phyloP scores from a whole-genome alignment of 2,113 vertebrate genomes.

The Chaetodon auriga region DNA sequence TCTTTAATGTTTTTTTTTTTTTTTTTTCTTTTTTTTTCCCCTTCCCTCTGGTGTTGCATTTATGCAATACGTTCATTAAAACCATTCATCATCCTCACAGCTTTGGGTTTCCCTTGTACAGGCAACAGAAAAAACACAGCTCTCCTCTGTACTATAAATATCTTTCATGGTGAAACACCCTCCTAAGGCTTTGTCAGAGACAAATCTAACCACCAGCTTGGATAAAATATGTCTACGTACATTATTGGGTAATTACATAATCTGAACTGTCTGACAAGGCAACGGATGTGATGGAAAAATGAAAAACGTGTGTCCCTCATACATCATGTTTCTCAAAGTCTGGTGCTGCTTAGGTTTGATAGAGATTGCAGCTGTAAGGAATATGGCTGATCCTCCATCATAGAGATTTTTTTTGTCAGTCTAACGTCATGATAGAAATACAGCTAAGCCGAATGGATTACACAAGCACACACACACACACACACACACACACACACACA shows the following conservation, averaged over 20 bases:
- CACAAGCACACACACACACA: background rate
- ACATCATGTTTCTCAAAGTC: conserved; percentile 33
- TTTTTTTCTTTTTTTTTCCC: conserved; percentile 35
- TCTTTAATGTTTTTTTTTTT: conserved; percentile 52
- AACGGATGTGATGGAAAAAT: conserved; percentile 52
- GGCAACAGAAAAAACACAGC: conserved; percentile 15
- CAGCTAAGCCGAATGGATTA: conserved; percentile 21
- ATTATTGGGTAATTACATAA: conserved; percentile 65
- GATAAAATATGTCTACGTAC: conserved; percentile 55
- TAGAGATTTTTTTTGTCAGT: conserved; percentile 29
- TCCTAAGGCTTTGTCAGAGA: conserved; percentile 57
- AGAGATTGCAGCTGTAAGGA: conserved; percentile 44
- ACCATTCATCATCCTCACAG: conserved; percentile 70
- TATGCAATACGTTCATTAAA: conserved; percentile 73
- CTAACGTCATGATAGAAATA: conserved; percentile 30
- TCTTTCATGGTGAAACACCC: conserved; percentile 61
- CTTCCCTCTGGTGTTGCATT: conserved; percentile 58
- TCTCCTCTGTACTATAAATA: conserved; percentile 68
- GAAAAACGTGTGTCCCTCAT: conserved; percentile 33
- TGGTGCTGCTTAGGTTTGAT: conserved; percentile 27
- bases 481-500: background rate
- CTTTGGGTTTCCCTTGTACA: conserved; percentile 66
- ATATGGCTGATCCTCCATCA: conserved; percentile 48
- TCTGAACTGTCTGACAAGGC: conserved; percentile 51
- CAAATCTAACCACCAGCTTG: conserved; percentile 50